Base-by-base conservation (phyloP, 2,797 vertebrate species). In the Acropternis orthonyx region DNA sequence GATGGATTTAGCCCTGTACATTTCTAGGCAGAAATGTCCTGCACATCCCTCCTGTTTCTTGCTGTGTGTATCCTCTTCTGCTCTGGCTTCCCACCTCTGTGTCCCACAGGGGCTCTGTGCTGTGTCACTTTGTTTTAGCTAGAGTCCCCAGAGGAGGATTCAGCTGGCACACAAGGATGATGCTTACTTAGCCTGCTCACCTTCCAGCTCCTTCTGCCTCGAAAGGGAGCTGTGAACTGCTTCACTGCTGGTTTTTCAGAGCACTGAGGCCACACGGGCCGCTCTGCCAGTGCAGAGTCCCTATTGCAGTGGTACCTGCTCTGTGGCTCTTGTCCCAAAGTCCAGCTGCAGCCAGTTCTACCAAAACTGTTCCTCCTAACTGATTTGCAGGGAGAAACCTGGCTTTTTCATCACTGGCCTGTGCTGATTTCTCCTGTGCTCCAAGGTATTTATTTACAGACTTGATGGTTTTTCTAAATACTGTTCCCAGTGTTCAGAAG, bases 241-340 rank as follows among this genome's bases (percentile, higher is more conserved):
- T 23, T 30, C 26, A 1, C 14, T 54, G 18, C 30, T 30, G 43
- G 1, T 12, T 27, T 61, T 28, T 44, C 6, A 1, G 32, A 84
- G 55, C 37, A 24, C 15, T 24, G 69, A 24, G 48, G 44, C 36
- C 8, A 23, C 8, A 23, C 22, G 32, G 44, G 66, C 36, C 37
- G 61, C 22, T 36, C 56, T 9, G 10, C 5, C 3, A 1, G 24
- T 3, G 3, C 26, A 0, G 2, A 58, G 62, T 7, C 8, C 23
- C 4, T 18, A 0, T 1, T 17, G 56, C 67, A 17, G 54, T 1
- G 1, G 27, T 10, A 12, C 19, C 49, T 78, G 30, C 61, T 30
- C 18, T 1, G 4, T 3, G 20, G 22, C 16, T 56, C 22, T 36
- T 2, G 1, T 54, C 48, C 43, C 34, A 12, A 27, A 12, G 34